These are phyloP conservation scores for Microtus ochrogaster DNA, from an alignment of 2,113 vertebrate genomes.

Conservation along the genomic window DNA sequence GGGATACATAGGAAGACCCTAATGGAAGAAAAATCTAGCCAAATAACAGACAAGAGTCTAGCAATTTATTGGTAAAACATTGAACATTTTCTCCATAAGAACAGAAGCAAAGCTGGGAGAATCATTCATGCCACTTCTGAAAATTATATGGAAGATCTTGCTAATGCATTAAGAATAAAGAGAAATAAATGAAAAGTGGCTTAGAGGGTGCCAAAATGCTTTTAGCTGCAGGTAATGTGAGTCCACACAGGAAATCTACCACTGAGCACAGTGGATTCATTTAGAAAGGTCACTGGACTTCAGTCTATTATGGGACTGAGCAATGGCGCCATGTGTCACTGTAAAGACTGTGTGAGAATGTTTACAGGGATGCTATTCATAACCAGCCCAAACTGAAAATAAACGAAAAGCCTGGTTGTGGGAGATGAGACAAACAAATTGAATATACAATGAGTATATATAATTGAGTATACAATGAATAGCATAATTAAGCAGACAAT, in stretches of 20 bases:
- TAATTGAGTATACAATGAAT: not conserved
- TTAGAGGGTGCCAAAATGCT: not conserved
- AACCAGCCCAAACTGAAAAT: not conserved
- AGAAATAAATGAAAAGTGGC: not conserved
- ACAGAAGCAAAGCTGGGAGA: not conserved
- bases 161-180: not conserved
- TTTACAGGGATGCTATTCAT: not conserved
- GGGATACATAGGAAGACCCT: not conserved
- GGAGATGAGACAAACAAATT: not conserved
- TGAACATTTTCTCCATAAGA: not conserved
- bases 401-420: not conserved
- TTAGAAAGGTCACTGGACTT: not conserved
- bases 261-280: too few species aligned
- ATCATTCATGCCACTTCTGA: not conserved
- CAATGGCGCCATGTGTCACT: not conserved
- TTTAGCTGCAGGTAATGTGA: not conserved
- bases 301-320: not conserved
- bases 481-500: too few species aligned
- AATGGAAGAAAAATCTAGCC: not conserved
- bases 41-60: not conserved
- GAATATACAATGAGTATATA: too few species aligned
- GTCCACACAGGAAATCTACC: not conserved
- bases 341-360: not conserved
- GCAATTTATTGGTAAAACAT: not conserved
- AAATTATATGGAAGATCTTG: not conserved